Evolutionary conservation across 1,140 invertebrate genomes (phyloP).

Genomic region (Cylas formicarius): DNA sequence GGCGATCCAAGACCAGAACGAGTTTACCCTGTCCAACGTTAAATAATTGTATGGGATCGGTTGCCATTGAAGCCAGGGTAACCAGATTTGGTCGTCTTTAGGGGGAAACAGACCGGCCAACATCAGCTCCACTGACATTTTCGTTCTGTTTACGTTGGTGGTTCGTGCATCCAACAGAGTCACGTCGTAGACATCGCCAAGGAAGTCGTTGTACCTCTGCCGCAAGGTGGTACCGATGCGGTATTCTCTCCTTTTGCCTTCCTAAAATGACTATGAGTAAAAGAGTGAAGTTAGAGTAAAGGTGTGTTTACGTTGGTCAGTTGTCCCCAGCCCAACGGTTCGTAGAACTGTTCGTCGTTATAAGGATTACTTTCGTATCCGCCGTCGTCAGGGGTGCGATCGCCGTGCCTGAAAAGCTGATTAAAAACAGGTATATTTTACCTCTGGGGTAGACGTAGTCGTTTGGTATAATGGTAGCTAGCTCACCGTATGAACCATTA

Average conservation of each 20-base stretch:
- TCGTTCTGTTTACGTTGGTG: conserved; percentile 48
- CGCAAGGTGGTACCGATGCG: conserved; percentile 54
- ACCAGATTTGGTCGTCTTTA: conserved; percentile 37
- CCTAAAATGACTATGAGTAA: too few species aligned
- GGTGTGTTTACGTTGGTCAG: neutral
- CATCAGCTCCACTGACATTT: conserved; percentile 50
- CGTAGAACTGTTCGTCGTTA: neutral
- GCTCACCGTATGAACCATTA: neutral
- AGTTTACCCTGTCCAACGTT: neutral
- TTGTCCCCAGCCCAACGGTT: neutral
- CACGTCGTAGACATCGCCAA: conserved; percentile 40
- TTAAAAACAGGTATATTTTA: neutral
- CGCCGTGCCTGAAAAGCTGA: neutral
- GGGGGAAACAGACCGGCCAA: conserved; percentile 51
- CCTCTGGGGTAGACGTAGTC: neutral
- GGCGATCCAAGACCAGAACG: neutral
- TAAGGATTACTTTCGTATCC: neutral
- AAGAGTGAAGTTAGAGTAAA: too few species aligned
- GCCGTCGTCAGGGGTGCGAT: neutral
- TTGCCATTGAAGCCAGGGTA: conserved; percentile 47
- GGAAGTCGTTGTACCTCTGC: conserved; percentile 52
- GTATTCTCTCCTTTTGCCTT: conserved; percentile 44
- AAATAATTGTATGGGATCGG: conserved; percentile 45
- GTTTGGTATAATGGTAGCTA: neutral
- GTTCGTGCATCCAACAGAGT: conserved; percentile 46